Conservation (phyloP, 2,113 vertebrate species). For the Patagioenas fasciata region DNA sequence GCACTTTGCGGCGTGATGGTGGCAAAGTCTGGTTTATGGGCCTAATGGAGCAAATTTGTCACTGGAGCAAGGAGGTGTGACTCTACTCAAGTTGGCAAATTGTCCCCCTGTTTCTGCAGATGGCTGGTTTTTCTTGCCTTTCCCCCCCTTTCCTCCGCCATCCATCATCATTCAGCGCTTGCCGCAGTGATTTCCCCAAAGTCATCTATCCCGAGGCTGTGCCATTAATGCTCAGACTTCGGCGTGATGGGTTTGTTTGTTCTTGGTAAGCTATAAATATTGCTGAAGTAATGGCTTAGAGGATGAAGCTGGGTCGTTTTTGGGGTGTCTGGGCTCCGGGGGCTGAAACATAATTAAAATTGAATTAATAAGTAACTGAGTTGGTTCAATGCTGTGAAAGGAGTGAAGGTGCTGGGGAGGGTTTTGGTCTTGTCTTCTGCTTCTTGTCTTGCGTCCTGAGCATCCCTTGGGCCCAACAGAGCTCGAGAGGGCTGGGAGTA, state of each 20-base stretch:
- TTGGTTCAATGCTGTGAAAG: neutral
- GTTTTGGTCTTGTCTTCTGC: neutral
- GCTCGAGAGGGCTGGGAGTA: neutral
- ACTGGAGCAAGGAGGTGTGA: slow-evolving; percentile 61
- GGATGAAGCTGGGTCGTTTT: neutral
- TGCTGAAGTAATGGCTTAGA: slow-evolving; percentile 20
- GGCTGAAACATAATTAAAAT: neutral
- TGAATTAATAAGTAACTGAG: neutral
- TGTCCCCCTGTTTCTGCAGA: slow-evolving; percentile 39
- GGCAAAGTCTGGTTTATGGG: slow-evolving; percentile 36
- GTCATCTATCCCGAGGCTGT: slow-evolving; percentile 53
- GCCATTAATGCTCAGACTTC: neutral
- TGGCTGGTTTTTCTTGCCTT: neutral
- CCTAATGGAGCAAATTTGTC: slow-evolving; percentile 62
- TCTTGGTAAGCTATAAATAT: slow-evolving; percentile 56
- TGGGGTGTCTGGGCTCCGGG: neutral
- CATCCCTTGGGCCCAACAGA: neutral
- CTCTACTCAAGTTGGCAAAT: slow-evolving; percentile 25
- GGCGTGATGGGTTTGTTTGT: slow-evolving; percentile 41
- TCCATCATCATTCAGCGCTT: slow-evolving; percentile 30
- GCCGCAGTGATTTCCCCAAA: slow-evolving; percentile 64
- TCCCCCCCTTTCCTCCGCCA: neutral
- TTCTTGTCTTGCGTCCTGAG: neutral
- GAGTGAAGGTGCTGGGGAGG: neutral
- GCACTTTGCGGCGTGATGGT: neutral